phyloP scores from a whole-genome alignment of 2,888 invertebrate species.

The Microchrysa polita region DNA sequence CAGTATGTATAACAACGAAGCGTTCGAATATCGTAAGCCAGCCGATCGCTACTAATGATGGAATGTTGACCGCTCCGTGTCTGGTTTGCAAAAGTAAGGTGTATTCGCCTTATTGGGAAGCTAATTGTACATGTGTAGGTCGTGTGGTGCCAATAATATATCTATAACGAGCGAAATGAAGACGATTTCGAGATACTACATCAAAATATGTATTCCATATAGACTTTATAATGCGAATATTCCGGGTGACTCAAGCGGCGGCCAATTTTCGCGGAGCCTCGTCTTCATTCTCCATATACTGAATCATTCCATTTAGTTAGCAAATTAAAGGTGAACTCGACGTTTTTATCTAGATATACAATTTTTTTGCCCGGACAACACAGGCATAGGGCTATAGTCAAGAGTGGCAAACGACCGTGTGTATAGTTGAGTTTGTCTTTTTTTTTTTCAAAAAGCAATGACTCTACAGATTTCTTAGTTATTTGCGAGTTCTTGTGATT shows the following conservation, averaged over 20 bases:
- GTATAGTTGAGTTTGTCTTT: constrained; percentile 1
- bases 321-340: constrained; percentile 34
- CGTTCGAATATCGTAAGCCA: not conserved
- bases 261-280: not conserved
- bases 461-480: constrained; percentile 27
- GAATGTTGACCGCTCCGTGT: constrained; percentile 27
- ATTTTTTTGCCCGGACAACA: constrained; percentile 17
- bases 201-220: constrained; percentile 35
- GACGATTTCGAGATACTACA: constrained; percentile 1
- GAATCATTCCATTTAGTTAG: constrained; percentile 17
- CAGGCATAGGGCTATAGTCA: not conserved
- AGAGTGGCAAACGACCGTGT: not conserved
- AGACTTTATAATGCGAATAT: constrained; percentile 24
- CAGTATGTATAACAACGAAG: constrained; percentile 21
- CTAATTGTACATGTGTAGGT: constrained; percentile 22
- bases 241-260: constrained; percentile 26
- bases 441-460: constrained; percentile 18
- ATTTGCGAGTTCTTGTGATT: constrained; percentile 18
- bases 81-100: constrained; percentile 14
- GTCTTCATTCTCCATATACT: not conserved
- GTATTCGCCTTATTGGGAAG: constrained; percentile 20
- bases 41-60: constrained; percentile 27
- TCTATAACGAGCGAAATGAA: constrained; percentile 13
- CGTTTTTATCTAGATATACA: constrained; percentile 29
- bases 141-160: constrained; percentile 2